Base-by-base conservation (phyloP, 2,113 vertebrate genomes). In the Hucho hucho region DNA sequence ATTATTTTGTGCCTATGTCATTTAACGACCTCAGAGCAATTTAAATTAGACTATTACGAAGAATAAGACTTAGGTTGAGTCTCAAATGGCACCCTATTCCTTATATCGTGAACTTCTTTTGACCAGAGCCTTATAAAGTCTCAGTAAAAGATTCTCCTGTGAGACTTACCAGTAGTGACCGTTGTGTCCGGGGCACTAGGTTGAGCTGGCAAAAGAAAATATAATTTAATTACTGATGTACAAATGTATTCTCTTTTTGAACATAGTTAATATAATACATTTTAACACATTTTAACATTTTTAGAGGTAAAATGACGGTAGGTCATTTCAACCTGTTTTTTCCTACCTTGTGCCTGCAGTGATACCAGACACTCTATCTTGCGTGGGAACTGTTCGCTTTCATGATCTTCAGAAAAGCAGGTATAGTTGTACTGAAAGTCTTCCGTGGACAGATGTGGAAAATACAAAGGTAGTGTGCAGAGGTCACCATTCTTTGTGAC, bases 281-380 rank as follows among this genome's bases (percentile, higher is more conserved):
- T n/a, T 61, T 2, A 46, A 43, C 18, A 12, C 69, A 65, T 64
- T 49, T 16, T 4, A n/a, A n/a, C n/a, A 16, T 53, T 53, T 53
- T 16, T 18, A 18, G 4, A 53, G 49, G 49, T 53, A 14, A 53
- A 53, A 53, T 18, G 16, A 16, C 3, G 13, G 53, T 56, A 20
- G 53, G 53, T 20, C 18, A 18, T 53, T 53, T 25, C 25, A 11
- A 49, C 22, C 6, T 29, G 53, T 28, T 6, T 64, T 37, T 12
- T 11, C 74, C 13, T 83, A 93, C 92, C 91, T 79, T 72, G 65
- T 68, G 86, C 56, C 61, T 75, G 74, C 70, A 94, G 77, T 3
- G 20, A 58, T 81, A 93, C 76, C 11, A 80, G 29, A 0, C 53
- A 81, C 65, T 86, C 75, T 18, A 11, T 87, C 75, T 79, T 87